These are phyloP conservation scores for Geranospiza caerulescens DNA, from an alignment of 2,797 vertebrate species.

Conservation along the genomic window DNA sequence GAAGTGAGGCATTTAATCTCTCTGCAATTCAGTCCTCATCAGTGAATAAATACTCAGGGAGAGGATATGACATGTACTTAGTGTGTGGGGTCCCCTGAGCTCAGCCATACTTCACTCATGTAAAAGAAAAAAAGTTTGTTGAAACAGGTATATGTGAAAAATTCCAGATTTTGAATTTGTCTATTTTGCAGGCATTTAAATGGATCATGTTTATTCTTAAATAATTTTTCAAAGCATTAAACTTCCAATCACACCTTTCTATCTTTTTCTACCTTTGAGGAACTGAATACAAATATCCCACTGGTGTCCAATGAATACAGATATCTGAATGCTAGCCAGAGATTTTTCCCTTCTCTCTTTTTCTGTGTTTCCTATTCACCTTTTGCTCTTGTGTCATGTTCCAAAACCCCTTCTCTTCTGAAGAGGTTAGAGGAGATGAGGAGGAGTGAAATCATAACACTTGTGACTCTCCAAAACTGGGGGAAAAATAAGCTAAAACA, in stretches of 20 bases:
- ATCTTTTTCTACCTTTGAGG: not conserved
- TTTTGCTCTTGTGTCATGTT: not conserved
- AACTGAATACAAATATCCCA: not conserved
- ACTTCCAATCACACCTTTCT: constrained; percentile 31
- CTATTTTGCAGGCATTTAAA: constrained; percentile 8
- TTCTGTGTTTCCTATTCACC: not conserved
- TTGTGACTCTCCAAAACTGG: not conserved
- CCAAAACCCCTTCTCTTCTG: not conserved
- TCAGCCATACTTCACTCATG: not conserved
- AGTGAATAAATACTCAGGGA: not conserved
- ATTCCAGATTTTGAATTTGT: not conserved
- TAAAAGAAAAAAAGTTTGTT: not conserved
- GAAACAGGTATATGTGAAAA: not conserved
- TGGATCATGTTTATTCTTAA: not conserved
- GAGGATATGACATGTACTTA: not conserved
- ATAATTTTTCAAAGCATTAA: constrained; percentile 35
- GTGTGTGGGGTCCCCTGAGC: not conserved
- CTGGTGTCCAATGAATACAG: constrained; percentile 2
- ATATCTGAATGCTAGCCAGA: not conserved
- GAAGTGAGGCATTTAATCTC: not conserved
- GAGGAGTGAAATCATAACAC: not conserved
- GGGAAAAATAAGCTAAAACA: not conserved
- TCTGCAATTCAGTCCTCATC: not conserved
- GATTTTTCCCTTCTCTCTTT: not conserved
- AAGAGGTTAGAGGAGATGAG: not conserved